Evolutionary conservation across 2,888 invertebrate genomes (phyloP), one percentile per base, ranked within the genome.

Genomic region (Phorcus lineatus): DNA sequence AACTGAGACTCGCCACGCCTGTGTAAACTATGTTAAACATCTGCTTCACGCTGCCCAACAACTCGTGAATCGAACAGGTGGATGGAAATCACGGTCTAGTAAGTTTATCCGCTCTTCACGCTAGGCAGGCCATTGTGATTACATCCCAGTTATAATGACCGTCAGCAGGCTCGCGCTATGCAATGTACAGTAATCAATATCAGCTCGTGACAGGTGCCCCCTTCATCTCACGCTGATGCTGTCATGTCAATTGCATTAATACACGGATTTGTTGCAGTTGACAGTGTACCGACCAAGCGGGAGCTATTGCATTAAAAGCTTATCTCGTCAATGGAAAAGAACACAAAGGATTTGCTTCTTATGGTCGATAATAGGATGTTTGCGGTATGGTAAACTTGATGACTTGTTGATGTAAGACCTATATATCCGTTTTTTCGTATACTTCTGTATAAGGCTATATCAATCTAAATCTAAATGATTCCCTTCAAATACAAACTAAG

Each of bases 241-340:
- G 62, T 62, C 62, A 62, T 62, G 62, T 62, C 62, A 62, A 62
- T 62, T 62, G 62, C 62, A 62, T 62, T 62, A 62, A 16, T 28
- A 31, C 62, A 62, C 28, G 24, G 24, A 17, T 62, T 28, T 62
- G 28, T 62, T 62, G 62, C 62, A 62, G 28, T 62, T 28, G 62
- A 28, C 62, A 22, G 19, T 62, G 62, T 62, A 24, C 24, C 24
- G 16, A 62, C 62, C 24, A 3, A 62, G n/a, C 7, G 24, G 62
- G 62, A 28, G 24, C 28, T 24, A 22, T 62, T 28, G 62, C 62
- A 28, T 62, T 47, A 47, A 47, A 47, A 47, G 47, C 47, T 47
- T 47, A 47, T 47, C 47, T 47, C 47, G 47, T 47, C 47, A 47
- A 47, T 47, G 47, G 47, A 47, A 13, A 47, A 11, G 47, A 6